Evolutionary conservation across 2,797 vertebrate genomes (phyloP), one percentile per base, ranked within the genome.

Genomic region (Graptemys geographica): DNA sequence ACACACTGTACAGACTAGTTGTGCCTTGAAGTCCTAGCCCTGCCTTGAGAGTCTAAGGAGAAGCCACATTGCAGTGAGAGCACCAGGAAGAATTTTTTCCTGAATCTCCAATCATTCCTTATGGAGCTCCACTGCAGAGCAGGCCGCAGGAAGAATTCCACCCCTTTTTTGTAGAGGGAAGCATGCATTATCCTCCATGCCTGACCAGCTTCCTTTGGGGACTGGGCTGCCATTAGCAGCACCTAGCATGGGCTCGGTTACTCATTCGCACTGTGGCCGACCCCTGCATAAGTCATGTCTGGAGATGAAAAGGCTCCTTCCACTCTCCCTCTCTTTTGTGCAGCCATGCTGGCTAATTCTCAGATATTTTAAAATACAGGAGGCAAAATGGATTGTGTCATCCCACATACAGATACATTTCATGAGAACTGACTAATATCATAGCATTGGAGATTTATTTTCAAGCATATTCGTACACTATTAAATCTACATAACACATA

Each of bases 211-310:
- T 84, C 4, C 4, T 57, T 57, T 65, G 21, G 8, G 3, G 31
- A 11, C 8, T 25, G 37, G 21, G 31, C 19, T 93, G 27, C 4
- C 44, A 33, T 82, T 49, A 11, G 2, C 44, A 57, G 69, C 12
- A 76, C 6, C 28, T 82, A 91, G 1, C 47, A 82, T 52, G 3
- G 10, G 81, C 47, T 82, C 74, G 13, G 72, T 6, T 74, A 33
- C 4, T 0, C 56, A 81, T 25, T 11, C 47, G 52, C 28, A 4
- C 21, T 23, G 1, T 8, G 7, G 37, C 18, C 0, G 0, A 92
- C 41, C 49, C 15, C 8, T 1, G 0, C 0, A 0, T 27, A 82
- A 90, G 1, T 53, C 74, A 81, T 11, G 1, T 5, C 51, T 3
- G 1, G 41, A 72, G 28, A 79, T 10, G 19, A 27, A 83, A 93